phyloP scores from a whole-genome alignment of 2,888 invertebrate genomes.

The Mystacides longicornis region DNA sequence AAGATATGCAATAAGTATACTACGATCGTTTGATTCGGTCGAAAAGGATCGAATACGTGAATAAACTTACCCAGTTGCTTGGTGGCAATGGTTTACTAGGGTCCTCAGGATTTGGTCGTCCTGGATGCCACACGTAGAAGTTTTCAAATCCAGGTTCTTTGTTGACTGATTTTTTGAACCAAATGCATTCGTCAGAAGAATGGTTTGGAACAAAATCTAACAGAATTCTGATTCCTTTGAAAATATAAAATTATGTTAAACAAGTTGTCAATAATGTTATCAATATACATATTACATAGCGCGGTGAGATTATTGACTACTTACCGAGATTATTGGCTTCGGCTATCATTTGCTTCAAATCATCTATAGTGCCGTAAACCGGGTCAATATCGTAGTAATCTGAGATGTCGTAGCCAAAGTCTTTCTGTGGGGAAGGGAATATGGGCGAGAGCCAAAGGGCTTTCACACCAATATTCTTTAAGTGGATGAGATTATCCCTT shows the following conservation, averaged over 20 bases:
- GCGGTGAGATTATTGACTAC: too few species aligned
- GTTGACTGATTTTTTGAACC: slow-evolving; percentile 60
- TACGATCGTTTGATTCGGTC: neutral
- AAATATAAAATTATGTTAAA: slow-evolving; percentile 10
- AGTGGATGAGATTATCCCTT: slow-evolving; percentile 43
- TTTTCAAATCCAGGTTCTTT: slow-evolving; percentile 51
- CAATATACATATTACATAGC: too few species aligned
- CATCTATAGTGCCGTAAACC: slow-evolving; percentile 48
- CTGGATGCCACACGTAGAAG: slow-evolving; percentile 60
- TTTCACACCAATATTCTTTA: slow-evolving; percentile 45
- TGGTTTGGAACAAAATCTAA: slow-evolving; percentile 25
- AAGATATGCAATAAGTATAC: neutral
- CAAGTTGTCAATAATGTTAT: neutral
- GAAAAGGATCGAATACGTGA: neutral
- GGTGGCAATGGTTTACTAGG: slow-evolving; percentile 31
- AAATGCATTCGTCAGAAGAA: slow-evolving; percentile 54
- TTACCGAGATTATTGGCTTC: slow-evolving; percentile 32
- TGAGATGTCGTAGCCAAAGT: slow-evolving; percentile 57
- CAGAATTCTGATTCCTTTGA: slow-evolving; percentile 30
- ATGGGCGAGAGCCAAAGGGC: slow-evolving; percentile 56
- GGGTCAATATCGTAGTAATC: slow-evolving; percentile 49
- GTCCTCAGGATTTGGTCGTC: slow-evolving; percentile 31
- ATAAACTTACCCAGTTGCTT: slow-evolving; percentile 41
- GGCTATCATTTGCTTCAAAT: slow-evolving; percentile 40
- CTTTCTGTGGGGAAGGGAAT: slow-evolving; percentile 53